A percentile compares a stretch with the other conserved stretches of the same genome.
Evolutionary conservation across 2,888 invertebrate genomes (phyloP).

Genomic region (Caenorhabditis becei): DNA sequence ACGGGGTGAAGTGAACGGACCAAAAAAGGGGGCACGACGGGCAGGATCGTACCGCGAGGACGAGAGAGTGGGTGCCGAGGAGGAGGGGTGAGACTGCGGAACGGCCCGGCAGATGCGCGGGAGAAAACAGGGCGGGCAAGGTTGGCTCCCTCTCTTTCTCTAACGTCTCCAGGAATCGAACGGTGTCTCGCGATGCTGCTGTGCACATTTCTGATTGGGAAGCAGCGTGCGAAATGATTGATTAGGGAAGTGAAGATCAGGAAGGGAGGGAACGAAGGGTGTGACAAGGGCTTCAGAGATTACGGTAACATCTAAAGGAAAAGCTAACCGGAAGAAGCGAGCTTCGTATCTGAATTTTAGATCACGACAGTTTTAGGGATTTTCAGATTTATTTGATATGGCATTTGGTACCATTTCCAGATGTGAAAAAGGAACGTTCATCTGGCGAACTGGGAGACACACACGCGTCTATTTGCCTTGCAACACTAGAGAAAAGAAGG

Average conservation of each 20-base stretch:
- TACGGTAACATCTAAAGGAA: too few species aligned
- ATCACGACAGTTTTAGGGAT: too few species aligned
- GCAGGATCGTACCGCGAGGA: not conserved
- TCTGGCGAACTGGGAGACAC: not conserved
- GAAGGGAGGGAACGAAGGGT: not conserved
- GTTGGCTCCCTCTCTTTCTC: constrained; percentile 5
- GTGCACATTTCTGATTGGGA: not conserved
- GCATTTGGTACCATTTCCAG: too few species aligned
- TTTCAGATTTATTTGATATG: too few species aligned
- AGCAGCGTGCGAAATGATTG: not conserved
- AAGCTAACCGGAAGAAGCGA: too few species aligned
- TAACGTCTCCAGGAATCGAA: not conserved
- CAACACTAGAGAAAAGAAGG: not conserved
- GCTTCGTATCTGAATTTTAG: too few species aligned
- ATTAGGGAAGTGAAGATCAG: not conserved
- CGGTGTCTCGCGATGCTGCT: not conserved
- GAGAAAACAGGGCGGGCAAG: not conserved
- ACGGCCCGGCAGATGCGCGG: not conserved
- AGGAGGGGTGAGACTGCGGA: not conserved
- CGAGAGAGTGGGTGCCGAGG: not conserved
- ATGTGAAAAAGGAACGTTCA: too few species aligned
- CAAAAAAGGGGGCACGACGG: constrained; percentile 1
- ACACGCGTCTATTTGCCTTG: constrained; percentile 5
- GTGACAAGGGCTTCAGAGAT: not conserved
- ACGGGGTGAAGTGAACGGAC: not conserved